Conservation (phyloP, 2,888 invertebrate genomes). For the Meliscaeva auricollis region DNA sequence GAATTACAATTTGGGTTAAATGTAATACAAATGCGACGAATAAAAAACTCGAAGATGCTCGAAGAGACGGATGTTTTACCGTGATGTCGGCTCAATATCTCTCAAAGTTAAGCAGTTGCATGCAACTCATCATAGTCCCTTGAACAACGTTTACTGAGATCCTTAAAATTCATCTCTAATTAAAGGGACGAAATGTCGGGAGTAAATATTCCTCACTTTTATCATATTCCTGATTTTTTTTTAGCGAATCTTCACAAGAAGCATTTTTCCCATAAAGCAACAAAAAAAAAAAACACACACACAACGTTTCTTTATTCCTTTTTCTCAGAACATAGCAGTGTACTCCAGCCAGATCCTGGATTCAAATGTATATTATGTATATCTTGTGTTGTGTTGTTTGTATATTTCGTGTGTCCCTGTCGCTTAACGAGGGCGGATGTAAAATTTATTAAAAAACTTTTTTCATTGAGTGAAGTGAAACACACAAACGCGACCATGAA, state of each 20-base stretch:
- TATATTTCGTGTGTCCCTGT: slow-evolving; percentile 58
- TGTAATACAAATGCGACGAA: too few species aligned
- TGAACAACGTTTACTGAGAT: slow-evolving; percentile 22
- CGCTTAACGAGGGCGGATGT: slow-evolving; percentile 40
- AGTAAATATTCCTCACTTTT: slow-evolving; percentile 32
- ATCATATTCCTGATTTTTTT: not conserved
- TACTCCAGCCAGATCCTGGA: not conserved
- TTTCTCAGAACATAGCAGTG: not conserved
- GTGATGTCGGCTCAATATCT: too few species aligned
- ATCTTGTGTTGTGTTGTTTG: slow-evolving; percentile 41
- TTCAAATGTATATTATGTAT: slow-evolving; percentile 59
- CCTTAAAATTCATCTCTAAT: slow-evolving; percentile 73
- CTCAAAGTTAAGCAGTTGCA: not conserved
- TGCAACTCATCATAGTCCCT: not conserved
- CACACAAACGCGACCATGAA: slow-evolving; percentile 68
- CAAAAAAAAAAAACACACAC: slow-evolving; percentile 11
- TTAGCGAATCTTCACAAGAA: slow-evolving; percentile 59
- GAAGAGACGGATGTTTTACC: too few species aligned
- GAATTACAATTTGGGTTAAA: too few species aligned
- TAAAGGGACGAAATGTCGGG: slow-evolving; percentile 69
- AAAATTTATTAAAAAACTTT: slow-evolving; percentile 75
- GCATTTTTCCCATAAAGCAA: slow-evolving; percentile 20
- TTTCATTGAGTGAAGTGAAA: slow-evolving; percentile 65
- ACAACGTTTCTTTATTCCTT: not conserved
- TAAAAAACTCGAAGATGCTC: too few species aligned